Evolutionary conservation across 2,797 vertebrate species (phyloP), one percentile per base, ranked within the genome.

Genomic region (Etheostoma perlongum): DNA sequence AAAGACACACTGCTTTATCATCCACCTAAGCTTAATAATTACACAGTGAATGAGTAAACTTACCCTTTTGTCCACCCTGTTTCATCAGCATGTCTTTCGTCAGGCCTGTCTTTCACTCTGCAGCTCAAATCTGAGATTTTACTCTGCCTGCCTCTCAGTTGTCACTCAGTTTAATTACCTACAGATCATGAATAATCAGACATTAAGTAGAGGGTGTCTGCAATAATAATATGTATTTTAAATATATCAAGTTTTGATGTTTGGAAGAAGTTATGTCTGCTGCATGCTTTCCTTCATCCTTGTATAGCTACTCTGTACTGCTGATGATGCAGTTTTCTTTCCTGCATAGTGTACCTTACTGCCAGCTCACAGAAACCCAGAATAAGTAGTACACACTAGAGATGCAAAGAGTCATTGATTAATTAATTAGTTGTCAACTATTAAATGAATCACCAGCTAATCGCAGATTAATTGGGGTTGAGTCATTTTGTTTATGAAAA

Each of bases 11-110:
- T 18, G 57, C 23, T 64, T 67, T 71, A 72, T 82, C 72, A 67
- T 81, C 47, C 13, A 5, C 60, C 74, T n/a, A 12, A 21, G 54
- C 33, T 19, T 48, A 65, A 61, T 74, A 81, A 65, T 86, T 83
- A 81, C 72, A 53, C 64, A 60, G 74, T 27, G 67, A 82, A 81
- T 55, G 63, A 79, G 74, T 69, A 67, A 60, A 62, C 65, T 44
- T 7, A 14, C 40, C 48, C 71, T 62, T 2, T 15, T 66, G 55
- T 72, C 71, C 48, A 15, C 18, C 3, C 36, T 0, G 0, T 77
- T 82, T 79, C 74, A 86, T 86, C 80, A 85, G 72, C 58, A n/a
- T 61, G 77, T 63, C 72, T 79, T 46, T 57, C 67, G 58, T 76
- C 53, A 0, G 12, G 64, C 48, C n/a, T 54, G 13, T 74, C 54